Evolutionary conservation across 2,797 vertebrate genomes (phyloP), one percentile per base, ranked within the genome.

Genomic region (Astyanax mexicanus): DNA sequence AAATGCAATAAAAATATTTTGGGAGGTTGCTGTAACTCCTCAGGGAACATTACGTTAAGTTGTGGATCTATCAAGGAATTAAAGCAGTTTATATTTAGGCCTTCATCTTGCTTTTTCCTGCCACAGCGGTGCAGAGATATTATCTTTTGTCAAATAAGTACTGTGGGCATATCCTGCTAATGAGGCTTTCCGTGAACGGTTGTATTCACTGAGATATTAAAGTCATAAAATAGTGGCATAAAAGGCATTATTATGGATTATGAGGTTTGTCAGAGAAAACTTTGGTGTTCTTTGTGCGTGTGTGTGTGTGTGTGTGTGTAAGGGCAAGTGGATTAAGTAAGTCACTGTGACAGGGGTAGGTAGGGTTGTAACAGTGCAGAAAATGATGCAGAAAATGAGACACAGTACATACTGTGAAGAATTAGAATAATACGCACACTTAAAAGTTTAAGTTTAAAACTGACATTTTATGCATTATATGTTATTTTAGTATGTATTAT

Each of bases 141-240:
- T 23, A 40, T 32, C 17, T 54, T 23, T 49, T 23, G 27, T 49
- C 27, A 25, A 7, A 42, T 9, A 58, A 58, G 15, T 29, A 27
- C 37, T 17, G 38, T 23, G 38, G 37, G 12, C 37, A 62, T 58
- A 37, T 54, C 62, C 15, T 9, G 45, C 65, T 75, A 38, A 61
- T 60, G 25, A 37, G 55, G 13, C 35, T 55, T 75, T 70, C 23
- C 64, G 37, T 55, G 7, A 27, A 13, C n/a, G 9, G n/a, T 25
- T 35, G 12, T n/a, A 40, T n/a, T n/a, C n/a, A 21, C 44, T 54
- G 12, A 62, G 45, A 64, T 54, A 62, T 42, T 62, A 54, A 70
- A 77, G 9, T 54, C 42, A 35, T 47, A 49, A 72, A 61, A 44
- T 35, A 17, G 19, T 38, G 7, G 45, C 12, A 54, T 52, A 32